These are phyloP conservation scores for Cyanistes caeruleus DNA, from an alignment of 2,113 vertebrate genomes.

Conservation along the genomic window DNA sequence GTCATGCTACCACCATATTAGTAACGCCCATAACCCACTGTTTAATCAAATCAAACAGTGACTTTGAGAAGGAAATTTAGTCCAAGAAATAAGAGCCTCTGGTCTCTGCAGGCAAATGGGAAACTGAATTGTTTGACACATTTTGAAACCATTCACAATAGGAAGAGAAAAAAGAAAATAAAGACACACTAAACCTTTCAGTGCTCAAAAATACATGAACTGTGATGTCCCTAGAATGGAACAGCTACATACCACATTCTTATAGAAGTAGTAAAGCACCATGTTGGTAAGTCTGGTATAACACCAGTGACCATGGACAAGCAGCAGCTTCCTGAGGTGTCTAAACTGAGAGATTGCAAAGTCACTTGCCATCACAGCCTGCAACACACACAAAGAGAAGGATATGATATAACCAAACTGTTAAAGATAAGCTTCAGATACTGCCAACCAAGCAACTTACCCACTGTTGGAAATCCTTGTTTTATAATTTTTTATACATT, in stretches of 20 bases:
- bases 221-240: neutral
- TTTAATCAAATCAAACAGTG: slow-evolving; percentile 37
- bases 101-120: neutral
- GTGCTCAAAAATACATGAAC: neutral
- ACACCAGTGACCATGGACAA: slow-evolving; percentile 86
- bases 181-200: neutral
- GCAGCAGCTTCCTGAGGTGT: slow-evolving; percentile 80
- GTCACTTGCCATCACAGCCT: slow-evolving; percentile 88
- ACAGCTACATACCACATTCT: slow-evolving; percentile 81
- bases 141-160: neutral
- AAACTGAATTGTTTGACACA: neutral
- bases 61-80: slow-evolving; percentile 12
- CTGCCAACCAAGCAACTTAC: neutral
- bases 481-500: neutral
- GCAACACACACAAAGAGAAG: neutral
- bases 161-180: neutral
- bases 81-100: neutral
- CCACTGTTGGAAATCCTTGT: neutral
- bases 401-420: neutral
- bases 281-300: slow-evolving; percentile 81
- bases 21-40: neutral
- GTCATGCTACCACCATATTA: neutral
- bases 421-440: neutral
- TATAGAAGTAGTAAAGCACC: slow-evolving; percentile 85
- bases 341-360: slow-evolving; percentile 82